These are phyloP conservation scores for Cyaniris semiargus DNA, from an alignment of 2,888 invertebrate species.

Conservation along the genomic window DNA sequence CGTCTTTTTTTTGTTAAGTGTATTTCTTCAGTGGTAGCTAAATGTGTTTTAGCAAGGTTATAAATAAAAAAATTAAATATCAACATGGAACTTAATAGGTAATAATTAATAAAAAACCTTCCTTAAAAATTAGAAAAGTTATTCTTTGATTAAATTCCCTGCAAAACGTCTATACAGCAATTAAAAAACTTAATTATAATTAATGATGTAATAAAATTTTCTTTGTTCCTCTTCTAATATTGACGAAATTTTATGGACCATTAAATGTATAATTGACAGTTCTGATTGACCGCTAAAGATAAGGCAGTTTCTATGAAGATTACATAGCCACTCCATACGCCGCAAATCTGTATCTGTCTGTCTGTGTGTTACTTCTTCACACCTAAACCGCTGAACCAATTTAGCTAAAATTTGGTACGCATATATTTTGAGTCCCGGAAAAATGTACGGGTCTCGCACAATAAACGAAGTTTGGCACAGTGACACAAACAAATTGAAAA, in stretches of 20 bases:
- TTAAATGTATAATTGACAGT: neutral
- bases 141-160: neutral
- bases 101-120: neutral
- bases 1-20: neutral
- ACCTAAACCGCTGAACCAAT: too few relatives aligned
- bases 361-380: too few relatives aligned
- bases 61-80: neutral
- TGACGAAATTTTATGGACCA: neutral
- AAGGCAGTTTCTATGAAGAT: too few relatives aligned
- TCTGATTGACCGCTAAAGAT: neutral
- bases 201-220: neutral
- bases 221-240: neutral
- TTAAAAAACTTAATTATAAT: neutral
- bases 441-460: too few relatives aligned
- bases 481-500: too few relatives aligned
- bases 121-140: neutral
- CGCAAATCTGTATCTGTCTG: too few relatives aligned
- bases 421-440: too few relatives aligned
- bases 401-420: too few relatives aligned
- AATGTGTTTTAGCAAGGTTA: too few relatives aligned
- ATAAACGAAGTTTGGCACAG: too few relatives aligned
- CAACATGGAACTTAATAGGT: too few relatives aligned
- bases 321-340: too few relatives aligned
- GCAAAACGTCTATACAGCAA: neutral
- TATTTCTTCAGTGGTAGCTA: neutral